Percentiles rank a stretch among this genome's conserved stretches.
phyloP scores from a whole-genome alignment of 2,888 invertebrate genomes.

The Elysia crispata region DNA sequence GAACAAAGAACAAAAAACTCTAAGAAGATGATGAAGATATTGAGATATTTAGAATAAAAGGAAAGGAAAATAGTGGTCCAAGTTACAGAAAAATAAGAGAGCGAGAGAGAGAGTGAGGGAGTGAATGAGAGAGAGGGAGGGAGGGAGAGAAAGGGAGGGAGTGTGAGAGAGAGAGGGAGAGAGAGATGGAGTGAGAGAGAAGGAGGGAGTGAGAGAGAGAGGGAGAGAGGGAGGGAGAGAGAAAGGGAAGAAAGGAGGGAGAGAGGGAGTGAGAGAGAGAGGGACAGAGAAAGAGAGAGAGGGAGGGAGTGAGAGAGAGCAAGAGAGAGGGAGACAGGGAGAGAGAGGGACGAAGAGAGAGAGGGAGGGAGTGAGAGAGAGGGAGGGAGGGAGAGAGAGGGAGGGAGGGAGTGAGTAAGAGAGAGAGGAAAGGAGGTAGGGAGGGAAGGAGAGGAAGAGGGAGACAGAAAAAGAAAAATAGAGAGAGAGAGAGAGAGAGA shows the following conservation, averaged over 20 bases:
- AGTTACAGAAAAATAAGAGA: background rate
- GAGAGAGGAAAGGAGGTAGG: too few relatives aligned
- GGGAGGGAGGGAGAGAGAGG: too few relatives aligned
- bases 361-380: background rate
- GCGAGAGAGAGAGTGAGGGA: conserved; percentile 21
- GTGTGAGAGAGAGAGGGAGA: background rate
- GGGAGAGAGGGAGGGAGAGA: conserved; percentile 6
- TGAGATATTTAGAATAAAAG: too few relatives aligned
- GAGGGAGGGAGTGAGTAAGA: too few relatives aligned
- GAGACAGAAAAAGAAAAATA: background rate
- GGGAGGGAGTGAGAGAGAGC: conserved; percentile 13
- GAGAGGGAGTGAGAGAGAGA: conserved; percentile 2
- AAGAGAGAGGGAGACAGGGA: conserved; percentile 16
- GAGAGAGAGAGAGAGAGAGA: too few relatives aligned
- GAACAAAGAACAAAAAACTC: too few relatives aligned
- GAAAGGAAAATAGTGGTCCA: too few relatives aligned
- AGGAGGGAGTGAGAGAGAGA: background rate
- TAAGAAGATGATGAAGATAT: too few relatives aligned
- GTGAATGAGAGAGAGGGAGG: too few relatives aligned
- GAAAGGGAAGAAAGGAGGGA: background rate
- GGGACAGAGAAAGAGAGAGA: conserved; percentile 21
- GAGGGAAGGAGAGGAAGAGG: background rate
- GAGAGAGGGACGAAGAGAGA: conserved; percentile 2
- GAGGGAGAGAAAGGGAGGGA: too few relatives aligned
- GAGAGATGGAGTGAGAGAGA: conserved; percentile 38